Percentiles rank a stretch among this genome's conserved stretches.
phyloP scores from a whole-genome alignment of 2,888 invertebrate species.

The Noctua janthe region DNA sequence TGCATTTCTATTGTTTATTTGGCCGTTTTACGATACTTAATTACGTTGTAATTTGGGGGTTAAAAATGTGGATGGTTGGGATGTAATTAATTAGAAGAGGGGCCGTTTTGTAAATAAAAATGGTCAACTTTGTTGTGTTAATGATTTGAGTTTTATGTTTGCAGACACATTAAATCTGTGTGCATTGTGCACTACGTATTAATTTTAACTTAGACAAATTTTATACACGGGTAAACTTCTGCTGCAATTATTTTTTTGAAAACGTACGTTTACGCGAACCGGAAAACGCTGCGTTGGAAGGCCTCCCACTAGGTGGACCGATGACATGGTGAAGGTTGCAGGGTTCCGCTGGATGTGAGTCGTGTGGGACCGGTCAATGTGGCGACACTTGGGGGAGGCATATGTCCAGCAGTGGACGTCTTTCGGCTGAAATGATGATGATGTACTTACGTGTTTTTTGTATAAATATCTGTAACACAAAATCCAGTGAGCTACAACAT shows the following conservation, averaged over 20 bases:
- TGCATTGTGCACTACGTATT: neutral
- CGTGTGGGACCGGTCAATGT: too few relatives aligned
- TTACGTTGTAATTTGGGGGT: conserved; percentile 51
- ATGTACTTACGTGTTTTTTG: neutral
- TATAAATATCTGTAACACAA: neutral
- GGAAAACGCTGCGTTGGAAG: too few relatives aligned
- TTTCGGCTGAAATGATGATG: too few relatives aligned
- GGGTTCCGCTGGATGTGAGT: too few relatives aligned
- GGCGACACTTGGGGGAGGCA: too few relatives aligned
- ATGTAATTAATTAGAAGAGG: conserved; percentile 27
- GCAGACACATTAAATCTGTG: neutral
- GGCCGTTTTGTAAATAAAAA: conserved; percentile 4
- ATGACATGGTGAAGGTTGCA: too few relatives aligned
- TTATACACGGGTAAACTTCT: neutral
- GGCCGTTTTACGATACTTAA: conserved; percentile 56
- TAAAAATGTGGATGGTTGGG: conserved; percentile 5
- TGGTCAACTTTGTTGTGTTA: neutral
- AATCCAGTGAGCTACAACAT: neutral
- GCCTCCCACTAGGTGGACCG: too few relatives aligned
- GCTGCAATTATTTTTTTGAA: too few relatives aligned
- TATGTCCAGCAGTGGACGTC: too few relatives aligned
- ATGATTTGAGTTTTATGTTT: neutral
- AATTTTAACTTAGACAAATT: neutral
- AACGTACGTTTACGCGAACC: too few relatives aligned
- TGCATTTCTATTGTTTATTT: conserved; percentile 78